Base-by-base conservation (phyloP, 2,797 vertebrate genomes). In the Pelodytes ibericus region DNA sequence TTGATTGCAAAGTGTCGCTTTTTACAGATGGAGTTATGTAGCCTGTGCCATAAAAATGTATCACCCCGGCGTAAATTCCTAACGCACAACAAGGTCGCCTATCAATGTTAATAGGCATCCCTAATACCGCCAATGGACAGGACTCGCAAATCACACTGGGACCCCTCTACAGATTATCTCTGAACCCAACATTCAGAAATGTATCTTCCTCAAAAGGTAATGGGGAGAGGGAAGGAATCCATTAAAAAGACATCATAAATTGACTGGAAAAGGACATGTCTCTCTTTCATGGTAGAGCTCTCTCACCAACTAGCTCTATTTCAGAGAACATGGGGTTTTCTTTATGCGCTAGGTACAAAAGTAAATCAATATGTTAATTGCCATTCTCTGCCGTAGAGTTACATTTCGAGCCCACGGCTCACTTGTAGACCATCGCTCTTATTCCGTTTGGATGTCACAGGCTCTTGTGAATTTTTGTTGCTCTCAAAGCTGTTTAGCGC, bases 301-400 rank as follows among this genome's bases (percentile, higher is more conserved):
- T 44, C 63, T 6, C n/a, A 5, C 13, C n/a, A 11, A 27, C 39
- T 41, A 29, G 63, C 63, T 26, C 49, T n/a, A n/a, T n/a, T n/a
- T n/a, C 29, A 16, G 11, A 66, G 39, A 62, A 36, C 24, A 62
- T 36, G 39, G 60, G 31, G 15, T 36, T 62, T 62, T 27, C 9
- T 62, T 62, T 62, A 62, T 62, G 60, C 47, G 39, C 39, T 25
- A 67, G 51, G 51, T 67, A 67, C 64, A 51, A 53, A 51, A 29
- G 47, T 67, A 26, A 67, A 67, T 67, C 64, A 51, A 67, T 67
- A 53, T 67, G 41, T 67, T 67, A 67, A 67, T 67, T 67, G 64
- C 64, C 26, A 29, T 51, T 31, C 39, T 13, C 44, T 44, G 16
- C 6, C 27, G 10, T 10, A 15, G 44, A 67, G 41, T 29, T 67